Base-by-base conservation (phyloP, 2,888 invertebrate genomes). In the Stratiomys singularior region DNA sequence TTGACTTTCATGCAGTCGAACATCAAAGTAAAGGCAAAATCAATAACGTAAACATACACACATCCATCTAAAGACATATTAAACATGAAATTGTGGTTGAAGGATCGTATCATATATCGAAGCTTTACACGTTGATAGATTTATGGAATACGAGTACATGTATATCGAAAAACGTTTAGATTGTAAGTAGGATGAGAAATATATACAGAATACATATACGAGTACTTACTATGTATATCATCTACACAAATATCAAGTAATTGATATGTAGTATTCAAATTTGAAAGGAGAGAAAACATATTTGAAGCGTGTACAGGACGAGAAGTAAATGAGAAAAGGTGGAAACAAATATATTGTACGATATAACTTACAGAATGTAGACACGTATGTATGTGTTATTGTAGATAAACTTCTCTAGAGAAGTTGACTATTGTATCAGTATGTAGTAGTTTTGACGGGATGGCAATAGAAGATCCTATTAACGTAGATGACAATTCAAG, bases 91-190 rank as follows among this genome's bases (percentile, higher is more conserved):
- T 28, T 64, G 64, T 28, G 64, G 30, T 64, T 64, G n/a, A n/a
- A n/a, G n/a, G n/a, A 30, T n/a, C 9, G 28, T 30, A 28, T 64
- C 64, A 27, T 64, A 23, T n/a, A 64, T 64, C n/a, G 23, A 64
- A 64, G 64, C 64, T 64, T 64, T 64, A 64, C 64, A 15, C 27
- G 25, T 30, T 64, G 18, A 64, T 30, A 60, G 23, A 64, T 30
- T n/a, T 64, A 64, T 25, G 23, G 18, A 64, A 27, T 64, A n/a
- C n/a, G n/a, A n/a, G n/a, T n/a, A n/a, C n/a, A n/a, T n/a, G n/a
- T n/a, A 64, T 64, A 64, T 64, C 28, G 27, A 64, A 27, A 64
- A 23, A 5, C 64, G 28, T 5, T 64, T 64, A 64, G 64, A 30
- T 21, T 27, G n/a, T 64, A 64, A 64, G 28, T 28, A 64, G 27